Base-by-base conservation (phyloP, 2,113 vertebrate genomes). In the Chlorodrepanis virens region DNA sequence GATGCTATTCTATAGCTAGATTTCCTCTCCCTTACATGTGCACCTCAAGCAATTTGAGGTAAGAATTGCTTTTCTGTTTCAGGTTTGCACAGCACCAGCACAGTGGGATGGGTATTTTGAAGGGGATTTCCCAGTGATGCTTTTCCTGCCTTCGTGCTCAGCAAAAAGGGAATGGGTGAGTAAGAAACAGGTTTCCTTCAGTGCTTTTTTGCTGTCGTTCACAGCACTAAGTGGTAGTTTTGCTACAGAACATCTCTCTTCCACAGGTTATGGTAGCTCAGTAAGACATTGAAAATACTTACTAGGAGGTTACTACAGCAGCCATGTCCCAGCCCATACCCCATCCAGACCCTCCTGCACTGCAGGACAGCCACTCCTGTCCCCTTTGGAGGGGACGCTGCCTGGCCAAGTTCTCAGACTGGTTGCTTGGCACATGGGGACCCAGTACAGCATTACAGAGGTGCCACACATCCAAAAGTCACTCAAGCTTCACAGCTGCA, bases 351-450 rank as follows among this genome's bases (percentile, higher is more conserved):
- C 25, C 52, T 22, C 37, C 40, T 28, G 63, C 2, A 0, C 57
- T 22, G 45, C 28, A 45, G 44, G 12, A 65, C 47, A 45, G 11
- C 8, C 28, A 29, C 8, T 28, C 37, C 56, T 28, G 28, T 15
- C 19, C 23, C 45, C 9, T 53, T 17, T 3, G 21, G 13, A 78
- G 13, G 31, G 31, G 9, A 44, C 25, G 23, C 19, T 74, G 39
- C 39, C 85, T 71, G 47, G 23, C 25, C 23, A 44, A 22, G 24
- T 3, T 67, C 63, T 42, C 56, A 42, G 29, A 15, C 8, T 37
- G 35, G 10, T 15, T 54, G 0, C 5, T 39, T 33, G 19, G 8
- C 49, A 29, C 14, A 4, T 1, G 3, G 9, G 15, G 9, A 16
- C 27, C 42, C 28, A 60, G 12, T 1, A 14, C 4, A 57, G 60